These are phyloP conservation scores for Philypnodon macrostomus DNA, from an alignment of 2,797 vertebrate species.

Conservation along the genomic window DNA sequence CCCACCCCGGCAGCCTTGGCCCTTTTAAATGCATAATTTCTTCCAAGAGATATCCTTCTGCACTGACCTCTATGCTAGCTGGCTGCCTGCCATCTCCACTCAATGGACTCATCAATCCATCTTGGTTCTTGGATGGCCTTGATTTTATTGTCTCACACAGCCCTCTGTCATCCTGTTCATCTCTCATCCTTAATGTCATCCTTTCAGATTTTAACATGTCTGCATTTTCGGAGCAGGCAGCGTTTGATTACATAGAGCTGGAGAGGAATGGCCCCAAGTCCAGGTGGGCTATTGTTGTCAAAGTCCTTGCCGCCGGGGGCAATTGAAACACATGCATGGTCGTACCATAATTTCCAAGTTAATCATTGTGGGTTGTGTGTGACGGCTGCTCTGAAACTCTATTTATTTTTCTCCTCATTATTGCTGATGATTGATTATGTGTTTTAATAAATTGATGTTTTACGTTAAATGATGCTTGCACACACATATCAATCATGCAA, in stretches of 20 bases:
- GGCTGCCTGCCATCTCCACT: constrained; percentile 76
- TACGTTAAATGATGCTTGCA: constrained; percentile 31
- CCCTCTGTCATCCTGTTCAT: constrained; percentile 72
- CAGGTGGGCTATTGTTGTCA: constrained; percentile 62
- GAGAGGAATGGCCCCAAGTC: constrained; percentile 33
- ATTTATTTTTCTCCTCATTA: constrained; percentile 44
- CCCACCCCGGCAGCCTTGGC: constrained; percentile 72
- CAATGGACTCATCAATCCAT: constrained; percentile 81
- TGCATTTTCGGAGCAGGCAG: constrained; percentile 68
- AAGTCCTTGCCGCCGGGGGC: constrained; percentile 50
- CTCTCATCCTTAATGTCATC: constrained; percentile 77
- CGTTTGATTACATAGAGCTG: constrained; percentile 63
- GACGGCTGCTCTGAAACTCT: constrained; percentile 35
- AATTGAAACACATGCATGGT: constrained; percentile 9
- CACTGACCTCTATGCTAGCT: constrained; percentile 77
- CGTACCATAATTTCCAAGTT: constrained; percentile 34
- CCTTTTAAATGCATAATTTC: constrained; percentile 79
- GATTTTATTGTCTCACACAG: constrained; percentile 80
- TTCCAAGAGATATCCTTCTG: constrained; percentile 77
- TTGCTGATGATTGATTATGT: constrained; percentile 43
- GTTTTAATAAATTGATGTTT: constrained; percentile 43
- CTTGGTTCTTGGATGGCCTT: constrained; percentile 77
- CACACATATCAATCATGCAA: constrained; percentile 39
- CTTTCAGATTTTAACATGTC: constrained; percentile 75
- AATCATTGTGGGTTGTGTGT: constrained; percentile 33